Evolutionary conservation across 2,113 vertebrate genomes (phyloP), one percentile per base, ranked within the genome.

Genomic region (Pyxicephalus adspersus): DNA sequence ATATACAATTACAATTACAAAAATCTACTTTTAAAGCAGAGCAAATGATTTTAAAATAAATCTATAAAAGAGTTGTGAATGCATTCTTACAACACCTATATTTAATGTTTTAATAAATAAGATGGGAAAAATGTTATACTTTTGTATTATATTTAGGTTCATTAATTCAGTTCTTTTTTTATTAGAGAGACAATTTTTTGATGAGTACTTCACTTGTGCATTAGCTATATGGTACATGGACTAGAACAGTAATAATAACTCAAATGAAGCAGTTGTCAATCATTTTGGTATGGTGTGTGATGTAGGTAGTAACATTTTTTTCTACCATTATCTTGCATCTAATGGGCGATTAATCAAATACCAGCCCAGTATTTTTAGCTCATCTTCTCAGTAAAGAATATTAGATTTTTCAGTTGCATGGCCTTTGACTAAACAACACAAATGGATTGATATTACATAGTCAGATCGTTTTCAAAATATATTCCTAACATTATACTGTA

Each of bases 41-140:
- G n/a, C n/a, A n/a, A n/a, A n/a, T n/a, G n/a, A n/a, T n/a, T n/a
- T n/a, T n/a, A n/a, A n/a, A n/a, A n/a, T n/a, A n/a, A n/a, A n/a
- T n/a, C n/a, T n/a, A n/a, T n/a, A n/a, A n/a, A 1, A 45, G 8
- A 45, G 38, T 9, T 15, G 8, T 45, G 54, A 73, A 73, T 34
- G 20, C 51, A n/a, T 31, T 61, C 20, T 22, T 52, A 68, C 34
- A 73, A 55, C 26, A 64, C 38, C 57, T 22, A 15, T 18, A 73
- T 60, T 26, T 29, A 80, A 72, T 72, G 67, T 63, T 52, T 23
- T 58, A 73, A 73, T 71, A 71, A 80, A 71, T 80, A 3, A 3
- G 58, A 54, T 64, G 50, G 73, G 64, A 31, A 26, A 52, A 63
- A 73, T 73, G 64, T 73, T 64, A 81, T 74, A n/a, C 22, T 74